These are phyloP conservation scores for Lordiphosa clarofinis DNA, from an alignment of 1,140 invertebrate species.

Conservation along the genomic window DNA sequence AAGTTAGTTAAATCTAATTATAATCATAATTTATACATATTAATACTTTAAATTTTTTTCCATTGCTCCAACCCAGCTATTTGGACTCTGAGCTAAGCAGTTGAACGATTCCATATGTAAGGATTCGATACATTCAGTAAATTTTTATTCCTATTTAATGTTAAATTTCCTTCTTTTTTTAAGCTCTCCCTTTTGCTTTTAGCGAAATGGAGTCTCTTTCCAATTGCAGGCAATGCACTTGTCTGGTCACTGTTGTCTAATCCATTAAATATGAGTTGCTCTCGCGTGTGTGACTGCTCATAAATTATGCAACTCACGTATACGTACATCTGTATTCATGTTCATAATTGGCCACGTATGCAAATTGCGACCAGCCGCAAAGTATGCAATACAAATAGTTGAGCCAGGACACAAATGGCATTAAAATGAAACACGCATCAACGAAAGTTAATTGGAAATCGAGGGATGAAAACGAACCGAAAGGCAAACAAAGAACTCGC, in stretches of 20 bases:
- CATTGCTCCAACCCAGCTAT: no score
- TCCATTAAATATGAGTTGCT: constrained; percentile 32
- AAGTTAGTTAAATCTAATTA: no score
- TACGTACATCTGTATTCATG: constrained; percentile 3
- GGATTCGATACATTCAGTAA: no score
- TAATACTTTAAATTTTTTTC: no score
- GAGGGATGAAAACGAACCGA: constrained; percentile 19
- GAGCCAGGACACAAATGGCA: constrained; percentile 36
- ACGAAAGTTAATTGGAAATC: constrained; percentile 72
- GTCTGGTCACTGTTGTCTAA: constrained; percentile 6
- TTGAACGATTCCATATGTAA: no score
- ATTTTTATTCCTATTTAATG: no score
- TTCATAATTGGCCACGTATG: constrained; percentile 68
- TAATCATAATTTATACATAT: no score
- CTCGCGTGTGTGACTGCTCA: not conserved
- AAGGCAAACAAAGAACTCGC: constrained; percentile 37
- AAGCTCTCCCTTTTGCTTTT: not conserved
- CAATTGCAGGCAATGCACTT: not conserved
- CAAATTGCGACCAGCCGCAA: constrained; percentile 61
- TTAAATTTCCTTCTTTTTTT: no score
- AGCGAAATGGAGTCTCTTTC: not conserved
- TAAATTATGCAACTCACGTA: constrained; percentile 66
- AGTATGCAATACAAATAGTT: constrained; percentile 59
- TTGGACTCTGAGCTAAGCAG: no score
- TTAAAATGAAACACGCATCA: constrained; percentile 66